Evolutionary conservation across 30 jellyfish, hydroid and myxozoan genomes (phyloP).

Genomic region (Morbakka virulenta): DNA sequence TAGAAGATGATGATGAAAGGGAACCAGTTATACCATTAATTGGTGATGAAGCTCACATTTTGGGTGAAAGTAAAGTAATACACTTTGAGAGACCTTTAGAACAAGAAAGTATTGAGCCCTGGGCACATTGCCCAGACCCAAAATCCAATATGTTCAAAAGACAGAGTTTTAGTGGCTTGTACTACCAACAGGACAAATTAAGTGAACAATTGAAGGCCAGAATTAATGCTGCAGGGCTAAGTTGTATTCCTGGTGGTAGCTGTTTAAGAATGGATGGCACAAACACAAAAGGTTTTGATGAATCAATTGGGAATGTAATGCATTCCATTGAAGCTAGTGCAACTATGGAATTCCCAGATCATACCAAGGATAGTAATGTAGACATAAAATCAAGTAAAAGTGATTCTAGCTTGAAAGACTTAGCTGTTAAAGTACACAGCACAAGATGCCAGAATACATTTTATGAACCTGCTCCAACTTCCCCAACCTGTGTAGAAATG

Average conservation of each 20-base stretch:
- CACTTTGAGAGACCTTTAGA: not conserved
- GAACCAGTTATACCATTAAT: not conserved
- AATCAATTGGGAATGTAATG: conserved; percentile 11
- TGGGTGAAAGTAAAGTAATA: not conserved
- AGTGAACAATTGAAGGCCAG: conserved; percentile 78
- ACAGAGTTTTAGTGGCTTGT: conserved; percentile 65
- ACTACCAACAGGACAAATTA: conserved; percentile 63
- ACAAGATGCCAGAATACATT: conserved; percentile 67
- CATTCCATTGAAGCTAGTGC: conserved; percentile 46
- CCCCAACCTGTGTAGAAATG: conserved; percentile 98
- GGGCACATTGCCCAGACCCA: conserved; percentile 87
- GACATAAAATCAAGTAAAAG: not conserved
- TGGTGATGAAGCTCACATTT: not conserved
- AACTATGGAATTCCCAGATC: conserved; percentile 4
- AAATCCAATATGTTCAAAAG: conserved; percentile 43
- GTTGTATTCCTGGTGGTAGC: not conserved
- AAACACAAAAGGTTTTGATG: not conserved
- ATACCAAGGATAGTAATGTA: not conserved
- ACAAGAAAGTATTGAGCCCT: conserved; percentile 16
- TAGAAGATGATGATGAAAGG: not conserved
- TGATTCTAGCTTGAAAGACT: not conserved
- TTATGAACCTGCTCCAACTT: conserved; percentile 85
- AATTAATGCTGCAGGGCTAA: conserved; percentile 27
- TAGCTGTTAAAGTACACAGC: conserved; percentile 46
- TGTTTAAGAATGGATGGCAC: conserved; percentile 6